Base-by-base conservation (phyloP, 2,888 invertebrate genomes). In the Sipha maydis region DNA sequence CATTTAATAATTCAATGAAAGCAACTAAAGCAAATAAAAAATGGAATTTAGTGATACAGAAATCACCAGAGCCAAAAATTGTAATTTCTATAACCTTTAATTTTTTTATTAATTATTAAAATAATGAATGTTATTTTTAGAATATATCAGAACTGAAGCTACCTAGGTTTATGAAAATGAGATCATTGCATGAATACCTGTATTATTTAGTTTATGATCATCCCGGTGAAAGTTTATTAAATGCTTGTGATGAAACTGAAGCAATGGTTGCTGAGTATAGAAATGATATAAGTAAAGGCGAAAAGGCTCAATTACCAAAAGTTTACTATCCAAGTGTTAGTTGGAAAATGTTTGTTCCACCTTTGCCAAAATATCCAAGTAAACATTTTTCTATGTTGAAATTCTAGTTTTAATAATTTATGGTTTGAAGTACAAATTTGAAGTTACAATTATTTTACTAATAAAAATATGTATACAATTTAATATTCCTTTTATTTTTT, bases 261-360 rank as follows among this genome's bases (percentile, higher is more conserved):
- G 34, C 28, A 25, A 89, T 56, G 61, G 75, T 89, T 17, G 14
- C 48, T 75, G 83, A 41, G 34, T 83, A 85, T 76, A 89, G 90
- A 11, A 91, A 91, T 48, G 92, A 91, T 31, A 90, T 91, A 48
- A 88, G 90, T n/a, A 90, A 92, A 0, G 91, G 92, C 1, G 92
- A 92, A 1, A 92, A 92, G 34, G 91, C 93, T 78, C 90, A 93
- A 89, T 91, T 94, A 90, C 92, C 93, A 8, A 91, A 91, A 0
- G 91, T 93, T 77, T 94, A 94, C 89, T 92, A 92, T 69, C 92
- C 92, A 7, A 92, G 93, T 83, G 92, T 94, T 9, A 93, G 92
- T 90, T 96, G 96, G 95, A 95, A 94, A 91, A 95, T 95, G 92
- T 96, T 96, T 91, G 92, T 96, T 25, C 94, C 95, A 0, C 95